Conservation (phyloP, 2,888 invertebrate genomes). For the Alentia gelatinosa region DNA sequence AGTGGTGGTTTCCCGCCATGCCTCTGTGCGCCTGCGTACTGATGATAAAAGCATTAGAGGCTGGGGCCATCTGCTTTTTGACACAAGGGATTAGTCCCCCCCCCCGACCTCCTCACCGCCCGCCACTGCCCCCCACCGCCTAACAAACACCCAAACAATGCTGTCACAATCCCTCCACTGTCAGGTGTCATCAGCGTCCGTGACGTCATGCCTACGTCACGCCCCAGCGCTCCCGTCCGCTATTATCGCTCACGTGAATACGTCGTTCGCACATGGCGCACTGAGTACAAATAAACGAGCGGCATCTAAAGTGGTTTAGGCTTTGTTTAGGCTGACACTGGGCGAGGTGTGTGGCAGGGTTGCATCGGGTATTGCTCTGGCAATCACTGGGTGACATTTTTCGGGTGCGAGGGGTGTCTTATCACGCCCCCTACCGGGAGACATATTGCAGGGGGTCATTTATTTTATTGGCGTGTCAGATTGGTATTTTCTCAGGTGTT, state of each 20-base stretch:
- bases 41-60: neutral
- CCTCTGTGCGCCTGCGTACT: too few species aligned
- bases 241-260: neutral
- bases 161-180: neutral
- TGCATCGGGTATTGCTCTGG: neutral
- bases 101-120: neutral
- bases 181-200: constrained; percentile 2
- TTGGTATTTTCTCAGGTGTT: neutral
- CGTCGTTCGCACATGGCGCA: neutral
- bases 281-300: neutral
- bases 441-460: neutral
- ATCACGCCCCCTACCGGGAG: neutral
- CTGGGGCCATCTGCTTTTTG: neutral
- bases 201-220: neutral
- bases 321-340: neutral
- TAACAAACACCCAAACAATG: neutral
- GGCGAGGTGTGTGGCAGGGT: neutral
- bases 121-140: neutral
- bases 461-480: neutral
- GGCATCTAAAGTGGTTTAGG: neutral
- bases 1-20: too few species aligned
- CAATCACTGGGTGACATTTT: neutral
- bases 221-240: neutral
- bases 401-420: neutral
- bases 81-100: neutral